Evolutionary conservation across 2,888 invertebrate species (phyloP).

Genomic region (Rotaria sp.): DNA sequence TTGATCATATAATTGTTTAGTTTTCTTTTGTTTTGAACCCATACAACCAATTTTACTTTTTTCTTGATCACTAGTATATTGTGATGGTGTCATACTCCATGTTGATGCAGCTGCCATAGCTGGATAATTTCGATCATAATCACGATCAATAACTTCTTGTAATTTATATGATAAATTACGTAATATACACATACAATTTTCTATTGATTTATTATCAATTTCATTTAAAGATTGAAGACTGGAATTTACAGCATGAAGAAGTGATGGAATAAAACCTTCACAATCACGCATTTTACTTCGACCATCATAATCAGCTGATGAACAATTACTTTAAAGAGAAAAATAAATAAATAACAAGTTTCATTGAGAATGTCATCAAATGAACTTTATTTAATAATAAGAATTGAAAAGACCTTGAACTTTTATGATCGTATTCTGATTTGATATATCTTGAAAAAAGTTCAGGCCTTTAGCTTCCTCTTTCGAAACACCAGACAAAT

Average conservation of each 20-base stretch:
- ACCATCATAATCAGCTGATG: constrained; percentile 66
- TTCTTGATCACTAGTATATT: constrained; percentile 20
- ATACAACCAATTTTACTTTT: constrained; percentile 40
- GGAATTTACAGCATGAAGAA: constrained; percentile 66
- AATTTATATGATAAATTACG: constrained; percentile 87
- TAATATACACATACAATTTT: constrained; percentile 95
- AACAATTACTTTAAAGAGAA: constrained; percentile 66
- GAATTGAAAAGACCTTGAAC: no score
- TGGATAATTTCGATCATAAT: constrained; percentile 67
- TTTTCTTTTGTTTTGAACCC: constrained; percentile 62
- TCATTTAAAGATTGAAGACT: constrained; percentile 28
- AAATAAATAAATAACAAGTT: no score
- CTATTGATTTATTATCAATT: constrained; percentile 86
- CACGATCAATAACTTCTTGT: constrained; percentile 95
- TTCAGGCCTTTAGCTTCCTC: no score
- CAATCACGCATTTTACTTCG: constrained; percentile 82
- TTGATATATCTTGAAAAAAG: no score
- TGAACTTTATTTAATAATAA: no score
- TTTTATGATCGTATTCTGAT: no score
- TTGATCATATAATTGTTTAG: constrained; percentile 33
- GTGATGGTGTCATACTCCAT: constrained; percentile 11
- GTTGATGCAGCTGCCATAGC: constrained; percentile 23
- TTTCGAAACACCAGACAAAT: no score
- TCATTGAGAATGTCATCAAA: no score
- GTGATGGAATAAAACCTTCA: constrained; percentile 81